A percentile compares a stretch with the other conserved stretches of the same genome.
Conservation (phyloP, 2,113 vertebrate species). For the Drymodes brunneopygia region DNA sequence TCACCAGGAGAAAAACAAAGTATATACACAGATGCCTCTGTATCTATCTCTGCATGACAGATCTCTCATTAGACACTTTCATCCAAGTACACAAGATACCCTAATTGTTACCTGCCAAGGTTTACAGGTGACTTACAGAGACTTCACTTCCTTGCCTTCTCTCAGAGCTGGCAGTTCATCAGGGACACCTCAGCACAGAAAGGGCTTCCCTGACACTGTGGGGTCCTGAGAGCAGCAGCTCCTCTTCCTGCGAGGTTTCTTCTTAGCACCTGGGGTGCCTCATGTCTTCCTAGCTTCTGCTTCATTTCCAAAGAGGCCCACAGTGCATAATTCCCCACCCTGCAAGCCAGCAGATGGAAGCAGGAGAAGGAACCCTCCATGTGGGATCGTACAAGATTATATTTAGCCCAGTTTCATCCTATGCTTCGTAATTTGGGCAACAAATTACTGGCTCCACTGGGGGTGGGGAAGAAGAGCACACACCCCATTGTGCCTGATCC, state of each 20-base stretch:
- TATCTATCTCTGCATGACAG: not conserved
- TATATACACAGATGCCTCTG: not conserved
- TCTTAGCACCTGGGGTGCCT: not conserved
- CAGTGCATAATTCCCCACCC: not conserved
- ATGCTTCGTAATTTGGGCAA: not conserved
- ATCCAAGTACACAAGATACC: not conserved
- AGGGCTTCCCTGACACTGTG: rapidly evolving
- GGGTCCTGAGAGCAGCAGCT: not conserved
- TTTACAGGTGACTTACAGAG: not conserved
- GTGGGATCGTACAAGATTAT: not conserved
- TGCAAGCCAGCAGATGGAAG: not conserved
- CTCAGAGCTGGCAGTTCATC: not conserved
- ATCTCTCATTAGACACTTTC: not conserved
- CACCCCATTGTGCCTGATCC: not conserved
- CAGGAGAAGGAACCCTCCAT: not conserved
- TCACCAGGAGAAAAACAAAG: not conserved
- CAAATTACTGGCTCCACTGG: not conserved
- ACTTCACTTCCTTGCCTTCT: not conserved
- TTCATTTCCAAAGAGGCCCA: not conserved
- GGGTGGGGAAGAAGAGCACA: not conserved
- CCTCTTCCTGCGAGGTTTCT: not conserved
- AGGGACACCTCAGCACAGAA: rapidly evolving
- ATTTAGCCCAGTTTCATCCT: not conserved
- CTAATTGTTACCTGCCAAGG: not conserved
- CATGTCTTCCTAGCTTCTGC: not conserved